These are phyloP conservation scores for Aselliscus stoliczkanus DNA, from an alignment of 2,797 vertebrate genomes.

Conservation along the genomic window DNA sequence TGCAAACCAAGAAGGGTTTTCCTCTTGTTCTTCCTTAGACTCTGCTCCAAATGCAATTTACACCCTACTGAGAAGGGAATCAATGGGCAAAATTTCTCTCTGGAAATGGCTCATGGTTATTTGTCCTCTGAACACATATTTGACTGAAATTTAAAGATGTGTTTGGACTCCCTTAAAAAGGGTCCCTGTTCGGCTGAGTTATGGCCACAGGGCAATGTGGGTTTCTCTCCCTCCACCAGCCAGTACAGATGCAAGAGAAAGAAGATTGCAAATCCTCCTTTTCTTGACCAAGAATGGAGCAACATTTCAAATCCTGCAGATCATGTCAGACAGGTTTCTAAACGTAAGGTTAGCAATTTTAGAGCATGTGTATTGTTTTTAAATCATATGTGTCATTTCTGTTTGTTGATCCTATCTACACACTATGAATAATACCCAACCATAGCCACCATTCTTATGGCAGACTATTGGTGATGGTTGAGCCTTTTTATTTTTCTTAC, in stretches of 20 bases:
- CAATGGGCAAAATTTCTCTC: neutral
- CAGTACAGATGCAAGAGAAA: neutral
- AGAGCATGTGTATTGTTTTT: neutral
- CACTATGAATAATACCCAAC: neutral
- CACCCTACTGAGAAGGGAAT: neutral
- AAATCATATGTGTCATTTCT: neutral
- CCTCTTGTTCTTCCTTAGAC: neutral
- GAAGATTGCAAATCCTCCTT: neutral
- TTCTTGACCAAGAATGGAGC: neutral
- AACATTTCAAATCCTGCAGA: neutral
- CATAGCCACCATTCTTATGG: neutral
- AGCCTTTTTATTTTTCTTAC: neutral
- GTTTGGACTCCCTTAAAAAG: neutral
- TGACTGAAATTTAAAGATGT: neutral
- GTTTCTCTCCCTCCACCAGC: neutral
- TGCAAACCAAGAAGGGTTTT: neutral
- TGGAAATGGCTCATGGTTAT: neutral
- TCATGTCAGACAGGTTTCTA: neutral
- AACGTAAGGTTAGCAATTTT: neutral
- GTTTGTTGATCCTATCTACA: neutral
- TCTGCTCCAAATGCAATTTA: neutral
- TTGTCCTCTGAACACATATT: neutral
- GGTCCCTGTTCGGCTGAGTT: neutral
- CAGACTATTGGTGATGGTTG: neutral
- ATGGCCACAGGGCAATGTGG: neutral